These are phyloP conservation scores for Synodontis membranacea DNA, from an alignment of 2,113 vertebrate species.

Conservation along the genomic window DNA sequence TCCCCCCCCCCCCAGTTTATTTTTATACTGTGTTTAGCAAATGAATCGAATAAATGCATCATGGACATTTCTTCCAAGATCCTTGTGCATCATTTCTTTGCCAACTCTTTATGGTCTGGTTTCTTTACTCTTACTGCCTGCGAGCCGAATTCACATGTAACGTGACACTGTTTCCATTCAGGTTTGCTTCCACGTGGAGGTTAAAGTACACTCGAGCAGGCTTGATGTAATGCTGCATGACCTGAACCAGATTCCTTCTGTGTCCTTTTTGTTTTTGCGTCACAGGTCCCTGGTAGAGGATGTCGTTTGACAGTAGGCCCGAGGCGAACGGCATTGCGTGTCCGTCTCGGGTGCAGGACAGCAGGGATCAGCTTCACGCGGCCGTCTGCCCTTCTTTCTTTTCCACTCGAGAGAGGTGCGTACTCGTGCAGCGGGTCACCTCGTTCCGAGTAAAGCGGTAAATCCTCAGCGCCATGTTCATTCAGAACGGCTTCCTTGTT, in stretches of 20 bases:
- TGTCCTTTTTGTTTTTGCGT: slow-evolving; percentile 58
- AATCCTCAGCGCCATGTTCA: not conserved
- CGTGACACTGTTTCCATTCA: not conserved
- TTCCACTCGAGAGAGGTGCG: not conserved
- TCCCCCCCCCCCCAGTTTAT: too few relatives aligned
- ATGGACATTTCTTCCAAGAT: not conserved
- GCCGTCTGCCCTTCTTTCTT: slow-evolving; percentile 55
- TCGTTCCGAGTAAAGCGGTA: not conserved
- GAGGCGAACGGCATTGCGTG: slow-evolving; percentile 62
- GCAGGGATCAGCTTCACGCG: slow-evolving; percentile 62
- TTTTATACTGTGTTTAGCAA: not conserved
- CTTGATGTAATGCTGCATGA: not conserved
- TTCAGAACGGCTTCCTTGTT: slow-evolving; percentile 59
- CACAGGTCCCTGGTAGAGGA: slow-evolving; percentile 64
- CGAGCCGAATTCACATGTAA: not conserved
- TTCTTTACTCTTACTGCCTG: not conserved
- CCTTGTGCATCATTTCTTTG: not conserved
- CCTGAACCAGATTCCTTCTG: slow-evolving; percentile 52
- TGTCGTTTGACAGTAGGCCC: slow-evolving; percentile 61
- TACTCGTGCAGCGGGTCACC: not conserved
- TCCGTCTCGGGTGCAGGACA: slow-evolving; percentile 53
- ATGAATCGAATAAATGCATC: not conserved
- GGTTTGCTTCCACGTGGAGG: not conserved
- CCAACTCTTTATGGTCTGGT: not conserved
- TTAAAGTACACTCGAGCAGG: not conserved